Percentiles rank a stretch among this genome's conserved stretches.
Evolutionary conservation across 1,140 invertebrate species (phyloP).

Genomic region (Plectrocnemia conspersa): DNA sequence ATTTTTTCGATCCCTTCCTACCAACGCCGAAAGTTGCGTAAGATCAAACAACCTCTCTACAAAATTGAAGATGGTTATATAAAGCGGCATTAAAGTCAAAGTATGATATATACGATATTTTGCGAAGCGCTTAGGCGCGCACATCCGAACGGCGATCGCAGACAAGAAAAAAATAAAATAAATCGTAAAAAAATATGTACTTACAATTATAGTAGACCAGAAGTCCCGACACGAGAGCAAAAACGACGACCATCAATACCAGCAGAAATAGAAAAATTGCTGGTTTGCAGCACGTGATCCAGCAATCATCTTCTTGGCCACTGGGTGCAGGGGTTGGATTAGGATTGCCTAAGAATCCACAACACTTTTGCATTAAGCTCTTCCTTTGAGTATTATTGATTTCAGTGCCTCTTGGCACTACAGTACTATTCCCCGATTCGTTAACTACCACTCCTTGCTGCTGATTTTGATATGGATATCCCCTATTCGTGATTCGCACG

Average conservation of each 20-base stretch:
- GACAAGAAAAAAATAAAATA: no score
- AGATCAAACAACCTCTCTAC: constrained; percentile 8
- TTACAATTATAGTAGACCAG: constrained; percentile 53
- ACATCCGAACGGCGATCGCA: no score
- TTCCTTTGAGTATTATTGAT: constrained; percentile 31
- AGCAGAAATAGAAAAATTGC: constrained; percentile 46
- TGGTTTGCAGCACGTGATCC: constrained; percentile 43
- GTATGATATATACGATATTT: not conserved
- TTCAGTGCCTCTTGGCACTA: constrained; percentile 40
- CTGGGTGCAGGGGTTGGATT: constrained; percentile 21
- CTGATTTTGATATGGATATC: constrained; percentile 42
- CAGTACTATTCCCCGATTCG: constrained; percentile 49
- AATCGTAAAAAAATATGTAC: constrained; percentile 34
- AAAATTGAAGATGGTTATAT: constrained; percentile 6
- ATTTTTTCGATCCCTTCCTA: no score
- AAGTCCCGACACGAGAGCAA: constrained; percentile 48
- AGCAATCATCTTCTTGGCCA: constrained; percentile 36
- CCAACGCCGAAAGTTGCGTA: constrained; percentile 6
- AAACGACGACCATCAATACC: constrained; percentile 46
- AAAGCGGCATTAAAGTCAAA: constrained; percentile 7
- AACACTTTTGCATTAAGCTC: constrained; percentile 25
- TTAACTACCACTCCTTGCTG: constrained; percentile 51
- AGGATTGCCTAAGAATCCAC: constrained; percentile 6
- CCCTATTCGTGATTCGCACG: constrained; percentile 45
- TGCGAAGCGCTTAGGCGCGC: not conserved